phyloP scores from a whole-genome alignment of 2,113 vertebrate genomes.

The Rutilus rutilus region DNA sequence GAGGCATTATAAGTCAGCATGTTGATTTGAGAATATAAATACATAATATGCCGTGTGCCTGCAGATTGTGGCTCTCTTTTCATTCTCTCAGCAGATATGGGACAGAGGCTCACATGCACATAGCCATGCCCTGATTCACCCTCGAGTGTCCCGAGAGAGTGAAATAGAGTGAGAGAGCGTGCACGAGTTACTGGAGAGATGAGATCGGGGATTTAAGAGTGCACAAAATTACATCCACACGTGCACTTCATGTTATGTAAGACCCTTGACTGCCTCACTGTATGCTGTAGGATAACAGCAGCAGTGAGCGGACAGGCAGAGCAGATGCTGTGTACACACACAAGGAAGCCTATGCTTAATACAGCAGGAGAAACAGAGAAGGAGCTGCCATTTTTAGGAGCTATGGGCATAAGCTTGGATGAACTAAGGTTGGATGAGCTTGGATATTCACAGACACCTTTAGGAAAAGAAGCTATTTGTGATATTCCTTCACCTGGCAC shows the following conservation, averaged over 20 bases:
- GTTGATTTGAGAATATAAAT: conserved; percentile 28
- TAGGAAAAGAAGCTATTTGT: neutral
- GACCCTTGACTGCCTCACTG: conserved; percentile 27
- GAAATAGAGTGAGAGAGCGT: neutral
- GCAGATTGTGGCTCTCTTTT: neutral
- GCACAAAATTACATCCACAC: conserved; percentile 49
- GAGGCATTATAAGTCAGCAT: conserved; percentile 1
- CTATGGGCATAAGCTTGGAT: neutral
- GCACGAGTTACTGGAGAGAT: conserved; percentile 41
- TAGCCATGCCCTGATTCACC: conserved; percentile 31
- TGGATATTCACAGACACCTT: neutral
- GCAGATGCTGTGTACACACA: conserved; percentile 29
- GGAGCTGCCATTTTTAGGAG: neutral
- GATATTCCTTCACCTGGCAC: neutral
- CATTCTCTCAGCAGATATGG: conserved; percentile 7
- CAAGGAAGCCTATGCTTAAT: neutral
- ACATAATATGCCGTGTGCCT: neutral
- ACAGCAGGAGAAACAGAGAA: conserved; percentile 13
- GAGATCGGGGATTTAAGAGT: conserved; percentile 53
- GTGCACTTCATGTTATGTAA: conserved; percentile 54
- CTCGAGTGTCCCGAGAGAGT: conserved; percentile 15
- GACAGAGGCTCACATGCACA: conserved; percentile 22
- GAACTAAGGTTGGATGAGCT: neutral
- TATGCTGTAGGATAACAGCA: conserved; percentile 44
- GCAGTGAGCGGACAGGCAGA: conserved; percentile 20